Base-by-base conservation (phyloP, 2,113 vertebrate genomes). In the Nematolebias whitei region DNA sequence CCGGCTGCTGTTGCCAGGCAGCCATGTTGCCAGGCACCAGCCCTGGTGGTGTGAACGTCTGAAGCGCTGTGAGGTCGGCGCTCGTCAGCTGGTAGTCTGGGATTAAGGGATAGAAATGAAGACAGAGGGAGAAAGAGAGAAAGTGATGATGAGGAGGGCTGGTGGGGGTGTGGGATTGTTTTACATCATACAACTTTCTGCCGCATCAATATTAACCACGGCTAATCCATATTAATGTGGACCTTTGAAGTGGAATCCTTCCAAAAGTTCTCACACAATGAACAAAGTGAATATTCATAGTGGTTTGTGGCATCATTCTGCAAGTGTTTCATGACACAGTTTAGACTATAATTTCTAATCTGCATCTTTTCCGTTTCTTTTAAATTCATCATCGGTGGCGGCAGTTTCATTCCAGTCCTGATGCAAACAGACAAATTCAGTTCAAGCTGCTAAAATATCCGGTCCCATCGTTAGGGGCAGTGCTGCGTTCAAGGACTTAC, bases 41-140 rank as follows among this genome's bases (percentile, higher is more conserved):
- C 40, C 94, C 92, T 5, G 95, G 94, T 0, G 96, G 96, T 64
- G 93, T 95, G 93, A 98, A 99, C 0, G 96, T 93, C 2, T 96
- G 95, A 79, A 98, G 93, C 2, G 95, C 96, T 9, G 96, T 95
- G 53, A 98, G 91, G 83, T 98, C 96, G 14, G 96, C 96, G 2
- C 96, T 98, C 9, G 93, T 95, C 94, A 98, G 89, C 92, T 97
- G 96, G 90, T 97, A 98, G 86, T 98, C 96, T 98, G 94, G 10
- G 85, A 81, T 58, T 40, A 70, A 49, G 61, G 58, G 76, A 75
- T 32, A 48, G 63, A 68, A 58, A 12, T 16, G 24, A 39, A 38
- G 35, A 49, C 47, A 66, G 91, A 2, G 78, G n/a, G 63, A 86
- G 70, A 56, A 5, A 50, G 3, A 50, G 38, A 57, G 19, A 22